Evolutionary conservation across 2,797 vertebrate genomes (phyloP).

Genomic region (Oryzias sinensis): DNA sequence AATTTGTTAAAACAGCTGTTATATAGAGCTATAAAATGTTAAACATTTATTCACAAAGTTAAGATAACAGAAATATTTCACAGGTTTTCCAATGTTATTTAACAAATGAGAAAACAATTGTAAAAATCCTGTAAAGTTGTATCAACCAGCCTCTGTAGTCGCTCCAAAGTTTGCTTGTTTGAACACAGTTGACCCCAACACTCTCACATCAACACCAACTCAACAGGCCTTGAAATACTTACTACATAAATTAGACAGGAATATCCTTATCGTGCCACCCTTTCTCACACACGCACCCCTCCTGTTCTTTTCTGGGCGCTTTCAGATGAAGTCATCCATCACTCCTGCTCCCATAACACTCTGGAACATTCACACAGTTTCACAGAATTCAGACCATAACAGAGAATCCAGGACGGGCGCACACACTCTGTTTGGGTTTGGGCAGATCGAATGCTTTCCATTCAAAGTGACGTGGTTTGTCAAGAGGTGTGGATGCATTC

Average conservation of each 20-base stretch:
- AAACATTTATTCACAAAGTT: no score
- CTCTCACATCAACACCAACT: constrained; percentile 10
- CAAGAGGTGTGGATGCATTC: constrained; percentile 70
- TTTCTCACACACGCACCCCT: constrained; percentile 27
- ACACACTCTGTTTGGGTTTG: constrained; percentile 56
- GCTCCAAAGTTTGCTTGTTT: no score
- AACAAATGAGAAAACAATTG: no score
- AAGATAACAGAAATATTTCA: no score
- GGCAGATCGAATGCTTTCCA: constrained; percentile 35
- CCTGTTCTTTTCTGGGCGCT: constrained; percentile 25
- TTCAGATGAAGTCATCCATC: constrained; percentile 58
- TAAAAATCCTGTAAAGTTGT: no score
- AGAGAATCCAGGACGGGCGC: constrained; percentile 43
- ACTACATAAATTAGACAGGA: constrained; percentile 55
- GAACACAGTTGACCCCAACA: constrained; percentile 12
- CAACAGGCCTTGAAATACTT: constrained; percentile 65
- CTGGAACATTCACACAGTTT: constrained; percentile 55
- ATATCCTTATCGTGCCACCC: constrained; percentile 61
- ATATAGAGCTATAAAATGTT: no score
- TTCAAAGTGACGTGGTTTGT: constrained; percentile 57
- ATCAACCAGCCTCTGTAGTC: no score
- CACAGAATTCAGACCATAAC: constrained; percentile 69
- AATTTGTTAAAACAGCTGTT: no score
- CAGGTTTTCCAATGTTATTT: no score
- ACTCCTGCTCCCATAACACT: constrained; percentile 60